These are phyloP conservation scores for Melospiza melodia DNA, from an alignment of 2,113 vertebrate species.

Conservation along the genomic window DNA sequence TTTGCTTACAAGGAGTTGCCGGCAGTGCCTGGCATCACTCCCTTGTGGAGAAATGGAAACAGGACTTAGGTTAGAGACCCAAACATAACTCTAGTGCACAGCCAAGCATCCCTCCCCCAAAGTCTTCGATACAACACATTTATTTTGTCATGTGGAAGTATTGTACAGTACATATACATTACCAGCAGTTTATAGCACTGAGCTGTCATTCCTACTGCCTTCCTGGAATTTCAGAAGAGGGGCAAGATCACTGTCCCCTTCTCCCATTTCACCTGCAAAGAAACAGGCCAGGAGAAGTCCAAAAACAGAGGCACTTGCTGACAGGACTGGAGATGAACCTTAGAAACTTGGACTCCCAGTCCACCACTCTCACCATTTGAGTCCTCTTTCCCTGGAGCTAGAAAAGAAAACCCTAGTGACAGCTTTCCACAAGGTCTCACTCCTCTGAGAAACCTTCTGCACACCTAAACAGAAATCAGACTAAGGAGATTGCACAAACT, in stretches of 20 bases:
- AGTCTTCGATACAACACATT: not conserved
- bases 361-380: not conserved
- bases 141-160: constrained; percentile 30
- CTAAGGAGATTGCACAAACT: not conserved
- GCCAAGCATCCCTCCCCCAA: not conserved
- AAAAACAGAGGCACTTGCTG: not conserved
- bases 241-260: not conserved
- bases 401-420: not conserved
- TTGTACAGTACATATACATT: not conserved
- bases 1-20: not conserved
- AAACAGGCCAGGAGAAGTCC: not conserved
- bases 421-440: not conserved
- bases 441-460: not conserved
- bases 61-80: not conserved
- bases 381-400: not conserved
- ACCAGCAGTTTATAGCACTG: constrained; percentile 26
- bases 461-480: not conserved
- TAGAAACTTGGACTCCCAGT: not conserved
- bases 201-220: not conserved
- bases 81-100: not conserved
- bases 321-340: not conserved
- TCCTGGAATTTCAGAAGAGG: not conserved
- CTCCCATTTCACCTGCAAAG: not conserved
- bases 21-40: not conserved
- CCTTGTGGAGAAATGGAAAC: not conserved